phyloP scores from a whole-genome alignment of 1,140 invertebrate species.

The Coenobita brevimanus region DNA sequence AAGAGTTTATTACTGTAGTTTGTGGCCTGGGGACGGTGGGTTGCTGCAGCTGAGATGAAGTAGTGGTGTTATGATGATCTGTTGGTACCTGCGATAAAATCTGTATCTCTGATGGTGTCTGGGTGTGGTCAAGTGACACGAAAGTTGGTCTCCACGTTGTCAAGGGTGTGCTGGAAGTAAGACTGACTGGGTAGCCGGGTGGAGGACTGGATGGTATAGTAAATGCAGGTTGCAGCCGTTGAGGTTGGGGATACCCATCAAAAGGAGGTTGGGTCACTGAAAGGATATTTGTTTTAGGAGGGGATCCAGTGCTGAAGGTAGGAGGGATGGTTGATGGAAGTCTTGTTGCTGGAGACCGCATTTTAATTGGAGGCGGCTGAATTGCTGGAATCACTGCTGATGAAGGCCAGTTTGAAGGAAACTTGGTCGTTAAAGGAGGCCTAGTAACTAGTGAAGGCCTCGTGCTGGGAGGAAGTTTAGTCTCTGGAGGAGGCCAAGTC shows the following conservation, averaged over 20 bases:
- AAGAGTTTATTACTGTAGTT: too few relatives aligned
- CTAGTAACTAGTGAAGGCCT: neutral
- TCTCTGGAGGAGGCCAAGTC: neutral
- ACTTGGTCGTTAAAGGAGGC: neutral
- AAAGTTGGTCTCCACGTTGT: neutral
- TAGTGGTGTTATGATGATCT: too few relatives aligned
- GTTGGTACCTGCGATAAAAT: neutral
- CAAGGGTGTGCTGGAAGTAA: neutral
- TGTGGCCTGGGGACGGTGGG: too few relatives aligned
- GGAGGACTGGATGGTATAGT: neutral
- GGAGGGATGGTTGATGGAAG: neutral
- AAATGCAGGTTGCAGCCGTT: too few relatives aligned
- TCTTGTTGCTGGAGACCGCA: neutral
- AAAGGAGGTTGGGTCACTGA: neutral
- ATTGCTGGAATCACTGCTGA: neutral
- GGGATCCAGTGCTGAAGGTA: neutral
- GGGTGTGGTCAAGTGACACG: neutral
- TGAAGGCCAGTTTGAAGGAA: neutral
- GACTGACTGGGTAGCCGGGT: neutral
- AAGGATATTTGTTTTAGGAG: neutral
- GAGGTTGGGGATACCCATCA: too few relatives aligned
- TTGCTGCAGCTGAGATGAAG: too few relatives aligned
- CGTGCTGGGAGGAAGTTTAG: neutral
- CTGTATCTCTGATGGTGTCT: too few relatives aligned
- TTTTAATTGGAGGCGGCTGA: neutral